phyloP scores from a whole-genome alignment of 1,140 invertebrate species.

The Cotesia chilonis region DNA sequence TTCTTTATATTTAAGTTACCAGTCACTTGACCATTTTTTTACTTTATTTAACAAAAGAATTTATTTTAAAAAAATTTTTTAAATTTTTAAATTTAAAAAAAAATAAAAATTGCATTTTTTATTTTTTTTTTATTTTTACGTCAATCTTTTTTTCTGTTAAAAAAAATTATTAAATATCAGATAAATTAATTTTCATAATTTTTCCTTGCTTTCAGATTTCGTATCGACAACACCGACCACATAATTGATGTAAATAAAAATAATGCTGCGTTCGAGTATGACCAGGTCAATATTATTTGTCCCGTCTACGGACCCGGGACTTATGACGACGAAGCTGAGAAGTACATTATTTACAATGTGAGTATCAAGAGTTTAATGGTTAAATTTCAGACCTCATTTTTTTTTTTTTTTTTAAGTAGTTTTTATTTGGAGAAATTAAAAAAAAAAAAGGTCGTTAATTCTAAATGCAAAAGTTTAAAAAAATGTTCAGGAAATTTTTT shows the following conservation, averaged over 20 bases:
- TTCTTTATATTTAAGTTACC: too few species aligned
- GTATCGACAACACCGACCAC: conserved; percentile 97
- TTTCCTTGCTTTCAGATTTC: conserved; percentile 79
- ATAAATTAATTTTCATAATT: conserved; percentile 34
- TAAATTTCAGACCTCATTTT: too few species aligned
- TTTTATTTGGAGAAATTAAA: too few species aligned
- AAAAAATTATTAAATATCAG: too few species aligned
- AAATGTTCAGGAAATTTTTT: neutral
- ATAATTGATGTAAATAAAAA: conserved; percentile 96
- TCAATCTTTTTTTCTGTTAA: too few species aligned
- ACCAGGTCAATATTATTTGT: conserved; percentile 96
- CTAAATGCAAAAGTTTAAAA: neutral
- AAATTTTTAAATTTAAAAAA: too few species aligned
- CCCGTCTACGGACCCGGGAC: conserved; percentile 88
- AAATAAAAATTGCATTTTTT: neutral
- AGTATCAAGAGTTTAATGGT: conserved; percentile 55
- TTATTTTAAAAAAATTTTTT: too few species aligned
- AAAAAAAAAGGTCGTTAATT: too few species aligned
- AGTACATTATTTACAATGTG: conserved; percentile 96
- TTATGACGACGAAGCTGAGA: conserved; percentile 89
- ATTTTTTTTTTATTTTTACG: conserved; percentile 25
- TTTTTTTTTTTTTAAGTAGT: too few species aligned
- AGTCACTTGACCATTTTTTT: too few species aligned
- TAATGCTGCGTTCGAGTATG: conserved; percentile 91
- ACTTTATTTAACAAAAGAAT: too few species aligned